Percentiles rank a stretch among this genome's conserved stretches.
Evolutionary conservation across 2,797 vertebrate species (phyloP).

Genomic region (Phoebastria nigripes): DNA sequence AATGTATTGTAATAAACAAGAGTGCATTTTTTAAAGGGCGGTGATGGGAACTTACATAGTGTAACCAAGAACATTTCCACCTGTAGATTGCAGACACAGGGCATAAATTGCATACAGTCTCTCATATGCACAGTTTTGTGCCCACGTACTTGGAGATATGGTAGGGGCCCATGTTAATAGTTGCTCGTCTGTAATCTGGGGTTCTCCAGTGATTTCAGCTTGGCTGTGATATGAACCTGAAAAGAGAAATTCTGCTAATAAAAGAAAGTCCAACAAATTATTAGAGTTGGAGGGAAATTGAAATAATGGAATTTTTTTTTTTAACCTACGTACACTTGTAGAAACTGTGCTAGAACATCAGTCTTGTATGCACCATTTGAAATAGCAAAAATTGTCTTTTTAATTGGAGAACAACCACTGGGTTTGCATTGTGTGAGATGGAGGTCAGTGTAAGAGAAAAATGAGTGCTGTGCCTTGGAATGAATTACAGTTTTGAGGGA

Average conservation of each 20-base stretch:
- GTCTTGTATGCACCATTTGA: background rate
- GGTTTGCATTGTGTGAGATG: background rate
- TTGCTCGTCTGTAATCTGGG: background rate
- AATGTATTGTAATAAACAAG: background rate
- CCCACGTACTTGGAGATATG: background rate
- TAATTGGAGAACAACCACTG: background rate
- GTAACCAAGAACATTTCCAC: background rate
- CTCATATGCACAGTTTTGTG: background rate
- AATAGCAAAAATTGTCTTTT: background rate
- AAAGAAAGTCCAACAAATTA: background rate
- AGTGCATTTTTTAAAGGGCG: background rate
- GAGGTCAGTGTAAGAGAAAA: constrained; percentile 13
- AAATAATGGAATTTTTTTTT: background rate
- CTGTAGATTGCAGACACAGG: background rate
- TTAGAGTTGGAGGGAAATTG: background rate
- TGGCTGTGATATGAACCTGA: background rate
- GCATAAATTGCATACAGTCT: background rate
- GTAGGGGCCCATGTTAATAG: background rate
- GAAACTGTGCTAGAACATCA: background rate
- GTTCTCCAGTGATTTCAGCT: background rate
- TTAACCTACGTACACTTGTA: background rate
- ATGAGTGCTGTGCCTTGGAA: constrained; percentile 16
- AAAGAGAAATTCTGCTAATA: background rate
- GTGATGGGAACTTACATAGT: background rate
- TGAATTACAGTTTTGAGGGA: constrained; percentile 1